phyloP scores from a whole-genome alignment of 2,888 invertebrate genomes.

The Hyposoter dolosus region DNA sequence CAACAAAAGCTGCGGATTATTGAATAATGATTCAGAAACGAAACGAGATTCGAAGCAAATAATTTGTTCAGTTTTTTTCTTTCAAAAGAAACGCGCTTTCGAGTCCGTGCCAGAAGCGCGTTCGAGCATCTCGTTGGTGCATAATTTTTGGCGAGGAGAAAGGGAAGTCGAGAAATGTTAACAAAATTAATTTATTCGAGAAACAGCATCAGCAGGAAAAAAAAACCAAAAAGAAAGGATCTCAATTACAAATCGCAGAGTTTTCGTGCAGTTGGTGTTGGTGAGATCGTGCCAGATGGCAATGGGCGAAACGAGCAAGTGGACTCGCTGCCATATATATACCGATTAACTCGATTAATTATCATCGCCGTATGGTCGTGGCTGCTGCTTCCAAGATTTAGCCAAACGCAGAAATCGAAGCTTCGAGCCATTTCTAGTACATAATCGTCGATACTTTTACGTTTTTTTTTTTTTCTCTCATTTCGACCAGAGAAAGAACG shows the following conservation, averaged over 20 bases:
- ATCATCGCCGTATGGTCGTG: conserved; percentile 75
- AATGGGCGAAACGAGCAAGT: conserved; percentile 60
- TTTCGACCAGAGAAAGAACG: not conserved
- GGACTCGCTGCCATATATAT: conserved; percentile 37
- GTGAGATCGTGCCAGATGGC: conserved; percentile 64
- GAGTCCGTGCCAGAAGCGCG: not conserved
- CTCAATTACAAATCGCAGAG: not conserved
- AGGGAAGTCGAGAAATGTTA: not conserved
- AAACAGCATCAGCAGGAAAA: not conserved
- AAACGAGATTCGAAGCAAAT: not conserved
- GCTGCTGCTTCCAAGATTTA: conserved; percentile 36
- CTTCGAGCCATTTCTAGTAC: conserved; percentile 41
- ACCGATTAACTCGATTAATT: conserved; percentile 79
- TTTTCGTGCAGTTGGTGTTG: conserved; percentile 26
- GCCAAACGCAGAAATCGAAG: conserved; percentile 59
- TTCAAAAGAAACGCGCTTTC: not conserved
- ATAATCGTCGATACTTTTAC: conserved; percentile 43
- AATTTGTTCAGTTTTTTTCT: not conserved
- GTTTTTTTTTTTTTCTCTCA: conserved; percentile 27
- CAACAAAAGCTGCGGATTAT: not conserved
- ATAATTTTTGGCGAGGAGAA: conserved; percentile 30
- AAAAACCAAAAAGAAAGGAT: conserved; percentile 7
- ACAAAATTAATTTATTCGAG: conserved; percentile 6
- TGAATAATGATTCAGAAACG: not conserved
- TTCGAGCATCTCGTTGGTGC: conserved; percentile 20